These are phyloP conservation scores for Rhizoglyphus robini DNA, from an alignment of 1,140 invertebrate genomes.

Conservation along the genomic window DNA sequence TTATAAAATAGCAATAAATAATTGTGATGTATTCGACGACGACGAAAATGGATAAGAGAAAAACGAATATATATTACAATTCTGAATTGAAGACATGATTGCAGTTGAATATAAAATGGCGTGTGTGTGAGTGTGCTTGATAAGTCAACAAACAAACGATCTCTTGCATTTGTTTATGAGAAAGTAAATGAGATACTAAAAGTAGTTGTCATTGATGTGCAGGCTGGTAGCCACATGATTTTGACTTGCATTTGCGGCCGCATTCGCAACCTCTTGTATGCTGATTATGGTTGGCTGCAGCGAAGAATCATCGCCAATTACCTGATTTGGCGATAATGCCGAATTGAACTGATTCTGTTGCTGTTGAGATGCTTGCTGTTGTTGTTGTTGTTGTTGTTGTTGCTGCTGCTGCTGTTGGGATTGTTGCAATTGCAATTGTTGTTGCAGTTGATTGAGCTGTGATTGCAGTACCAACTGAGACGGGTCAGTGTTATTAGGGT, in stretches of 20 bases:
- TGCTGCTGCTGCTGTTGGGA: not conserved
- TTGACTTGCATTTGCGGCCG: not conserved
- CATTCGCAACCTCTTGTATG: not conserved
- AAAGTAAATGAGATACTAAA: too few species aligned
- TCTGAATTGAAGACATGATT: too few species aligned
- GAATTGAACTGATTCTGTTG: not conserved
- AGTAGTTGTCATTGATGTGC: not conserved
- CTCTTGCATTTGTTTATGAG: too few species aligned
- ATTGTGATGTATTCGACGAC: too few species aligned
- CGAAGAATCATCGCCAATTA: not conserved
- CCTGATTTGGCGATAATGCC: not conserved
- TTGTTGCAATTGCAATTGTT: not conserved
- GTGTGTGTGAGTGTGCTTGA: too few species aligned
- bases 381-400: not conserved
- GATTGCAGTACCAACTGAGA: not conserved
- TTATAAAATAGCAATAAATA: too few species aligned
- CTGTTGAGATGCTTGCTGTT: not conserved
- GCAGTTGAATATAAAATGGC: too few species aligned
- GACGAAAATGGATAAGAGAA: too few species aligned
- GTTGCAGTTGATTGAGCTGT: constrained; percentile 1
- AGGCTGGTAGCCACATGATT: not conserved
- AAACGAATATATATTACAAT: too few species aligned
- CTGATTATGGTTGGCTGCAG: not conserved
- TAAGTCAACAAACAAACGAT: too few species aligned
- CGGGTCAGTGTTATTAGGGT: not conserved